These are phyloP conservation scores for Nipponia nippon DNA, from an alignment of 2,113 vertebrate genomes.

Conservation along the genomic window DNA sequence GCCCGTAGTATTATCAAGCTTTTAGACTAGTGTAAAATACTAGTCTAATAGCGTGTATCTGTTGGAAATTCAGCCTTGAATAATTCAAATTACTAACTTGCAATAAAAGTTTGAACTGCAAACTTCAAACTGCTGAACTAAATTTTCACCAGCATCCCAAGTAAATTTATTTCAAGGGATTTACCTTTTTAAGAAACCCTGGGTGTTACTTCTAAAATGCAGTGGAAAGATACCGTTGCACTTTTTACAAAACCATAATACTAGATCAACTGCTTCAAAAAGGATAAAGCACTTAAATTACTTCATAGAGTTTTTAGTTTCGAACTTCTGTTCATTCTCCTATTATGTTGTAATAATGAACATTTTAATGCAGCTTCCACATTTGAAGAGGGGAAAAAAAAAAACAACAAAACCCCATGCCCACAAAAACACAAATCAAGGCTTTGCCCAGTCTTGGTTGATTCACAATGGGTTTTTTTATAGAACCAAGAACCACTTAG, in stretches of 20 bases:
- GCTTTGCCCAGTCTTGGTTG: background rate
- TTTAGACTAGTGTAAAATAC: background rate
- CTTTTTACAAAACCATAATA: background rate
- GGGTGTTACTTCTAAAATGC: background rate
- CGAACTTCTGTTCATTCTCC: background rate
- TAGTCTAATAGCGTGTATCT: background rate
- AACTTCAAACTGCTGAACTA: background rate
- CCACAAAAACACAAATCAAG: background rate
- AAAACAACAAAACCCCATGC: background rate
- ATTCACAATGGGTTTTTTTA: background rate
- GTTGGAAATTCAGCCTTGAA: background rate
- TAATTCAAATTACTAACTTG: background rate
- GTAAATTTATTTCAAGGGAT: background rate
- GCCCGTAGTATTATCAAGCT: background rate
- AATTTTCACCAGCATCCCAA: background rate
- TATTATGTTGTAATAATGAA: background rate
- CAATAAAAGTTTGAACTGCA: background rate
- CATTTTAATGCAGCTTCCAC: background rate
- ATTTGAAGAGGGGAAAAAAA: background rate
- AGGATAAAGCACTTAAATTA: background rate
- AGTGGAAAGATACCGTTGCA: background rate
- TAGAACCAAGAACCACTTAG: background rate
- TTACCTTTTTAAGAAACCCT: background rate
- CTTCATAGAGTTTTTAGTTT: background rate
- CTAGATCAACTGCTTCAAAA: background rate